Percentiles rank a stretch among this genome's conserved stretches.
These are phyloP conservation scores for Xanthia togata DNA, from an alignment of 2,888 invertebrate genomes.

Conservation along the genomic window DNA sequence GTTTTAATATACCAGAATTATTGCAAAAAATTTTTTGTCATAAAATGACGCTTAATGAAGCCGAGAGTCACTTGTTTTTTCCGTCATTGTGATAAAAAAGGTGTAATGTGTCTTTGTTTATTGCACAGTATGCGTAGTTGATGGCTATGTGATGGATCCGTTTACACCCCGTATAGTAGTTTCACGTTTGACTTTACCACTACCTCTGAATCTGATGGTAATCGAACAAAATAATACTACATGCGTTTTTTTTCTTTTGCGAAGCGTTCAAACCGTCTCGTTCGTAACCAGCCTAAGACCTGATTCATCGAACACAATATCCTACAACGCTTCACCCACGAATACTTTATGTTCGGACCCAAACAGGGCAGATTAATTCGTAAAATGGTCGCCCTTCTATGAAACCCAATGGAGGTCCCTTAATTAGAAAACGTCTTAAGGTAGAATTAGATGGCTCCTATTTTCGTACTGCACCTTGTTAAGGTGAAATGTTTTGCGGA, in stretches of 20 bases:
- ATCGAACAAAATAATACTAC: neutral
- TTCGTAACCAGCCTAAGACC: conserved; percentile 24
- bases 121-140: no score
- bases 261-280: neutral
- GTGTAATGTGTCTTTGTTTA: no score
- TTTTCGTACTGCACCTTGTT: conserved; percentile 47
- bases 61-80: no score
- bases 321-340: conserved; percentile 32
- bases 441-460: conserved; percentile 48
- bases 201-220: neutral
- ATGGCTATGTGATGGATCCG: no score
- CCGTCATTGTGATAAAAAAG: no score
- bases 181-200: no score
- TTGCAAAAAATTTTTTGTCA: no score
- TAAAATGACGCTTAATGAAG: no score
- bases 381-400: conserved; percentile 55
- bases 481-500: conserved; percentile 38
- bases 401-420: conserved; percentile 57
- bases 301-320: conserved; percentile 58
- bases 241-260: neutral
- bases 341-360: conserved; percentile 65
- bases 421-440: conserved; percentile 67
- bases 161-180: no score
- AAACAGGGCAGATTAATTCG: conserved; percentile 66
- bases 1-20: no score